Evolutionary conservation across 2,113 vertebrate genomes (phyloP).

Genomic region (Chaenogobius annularis): DNA sequence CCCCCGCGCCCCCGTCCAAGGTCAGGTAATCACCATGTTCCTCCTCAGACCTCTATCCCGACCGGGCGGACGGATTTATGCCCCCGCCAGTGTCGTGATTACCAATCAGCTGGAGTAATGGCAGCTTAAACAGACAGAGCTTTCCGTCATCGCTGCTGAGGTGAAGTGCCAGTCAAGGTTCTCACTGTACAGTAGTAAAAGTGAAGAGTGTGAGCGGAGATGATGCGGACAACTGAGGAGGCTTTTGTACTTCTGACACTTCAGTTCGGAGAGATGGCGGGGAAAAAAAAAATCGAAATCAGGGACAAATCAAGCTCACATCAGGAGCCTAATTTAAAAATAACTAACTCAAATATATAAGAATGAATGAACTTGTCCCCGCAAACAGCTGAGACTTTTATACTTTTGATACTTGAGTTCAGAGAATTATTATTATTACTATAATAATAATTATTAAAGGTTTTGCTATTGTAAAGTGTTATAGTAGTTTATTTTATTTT

Average conservation of each 20-base stretch:
- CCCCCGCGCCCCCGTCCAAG: constrained; percentile 54
- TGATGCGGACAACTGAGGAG: background rate
- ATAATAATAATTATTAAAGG: too few species aligned
- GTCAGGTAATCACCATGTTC: constrained; percentile 66
- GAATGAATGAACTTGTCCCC: too few species aligned
- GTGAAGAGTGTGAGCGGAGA: background rate
- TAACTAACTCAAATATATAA: too few species aligned
- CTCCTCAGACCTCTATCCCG: constrained; percentile 60
- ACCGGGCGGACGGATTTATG: constrained; percentile 70
- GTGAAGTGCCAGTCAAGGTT: constrained; percentile 15
- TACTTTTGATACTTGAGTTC: too few species aligned
- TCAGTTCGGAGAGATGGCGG: background rate
- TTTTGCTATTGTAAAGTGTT: too few species aligned
- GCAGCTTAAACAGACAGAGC: constrained; percentile 68
- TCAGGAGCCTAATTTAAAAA: too few species aligned
- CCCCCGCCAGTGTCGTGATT: constrained; percentile 65
- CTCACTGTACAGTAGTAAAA: background rate
- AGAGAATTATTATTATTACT: too few species aligned
- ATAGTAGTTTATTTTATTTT: too few species aligned
- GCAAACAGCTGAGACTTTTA: too few species aligned
- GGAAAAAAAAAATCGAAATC: background rate
- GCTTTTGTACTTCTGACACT: background rate
- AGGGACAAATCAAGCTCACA: too few species aligned
- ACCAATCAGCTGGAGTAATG: constrained; percentile 75
- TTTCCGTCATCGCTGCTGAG: constrained; percentile 29